These are phyloP conservation scores for Enteromius treurensis DNA, from an alignment of 2,797 vertebrate species.

Conservation along the genomic window DNA sequence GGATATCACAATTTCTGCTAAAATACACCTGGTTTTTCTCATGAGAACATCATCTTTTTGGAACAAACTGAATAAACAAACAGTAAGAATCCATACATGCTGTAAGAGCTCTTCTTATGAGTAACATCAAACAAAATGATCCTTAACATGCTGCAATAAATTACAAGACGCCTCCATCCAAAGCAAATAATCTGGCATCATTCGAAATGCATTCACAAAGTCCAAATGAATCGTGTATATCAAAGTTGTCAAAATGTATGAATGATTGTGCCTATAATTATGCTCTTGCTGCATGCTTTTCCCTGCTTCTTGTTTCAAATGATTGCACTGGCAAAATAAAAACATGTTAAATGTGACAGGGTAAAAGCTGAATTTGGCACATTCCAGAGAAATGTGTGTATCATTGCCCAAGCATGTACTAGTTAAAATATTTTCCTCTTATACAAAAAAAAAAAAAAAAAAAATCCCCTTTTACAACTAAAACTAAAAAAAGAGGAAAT, in stretches of 20 bases:
- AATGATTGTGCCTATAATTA: conserved; percentile 57
- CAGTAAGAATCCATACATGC: conserved; percentile 28
- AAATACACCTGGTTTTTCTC: conserved; percentile 9
- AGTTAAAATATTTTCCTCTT: background rate
- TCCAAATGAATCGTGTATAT: conserved; percentile 50
- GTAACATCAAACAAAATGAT: conserved; percentile 46
- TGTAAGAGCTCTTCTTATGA: conserved; percentile 21
- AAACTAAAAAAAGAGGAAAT: background rate
- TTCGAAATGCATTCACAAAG: conserved; percentile 56
- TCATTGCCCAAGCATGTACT: conserved; percentile 42
- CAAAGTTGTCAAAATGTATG: conserved; percentile 55
- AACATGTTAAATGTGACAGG: conserved; percentile 56
- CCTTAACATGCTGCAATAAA: conserved; percentile 30
- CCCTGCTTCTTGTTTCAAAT: conserved; percentile 30
- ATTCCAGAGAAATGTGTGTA: conserved; percentile 53
- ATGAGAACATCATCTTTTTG: background rate
- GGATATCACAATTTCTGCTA: background rate
- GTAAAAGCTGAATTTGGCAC: conserved; percentile 49
- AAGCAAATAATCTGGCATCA: conserved; percentile 49
- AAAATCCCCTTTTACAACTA: background rate
- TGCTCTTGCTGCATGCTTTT: conserved; percentile 31
- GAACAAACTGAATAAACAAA: background rate
- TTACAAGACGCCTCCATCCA: conserved; percentile 32
- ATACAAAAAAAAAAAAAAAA: too few species aligned
- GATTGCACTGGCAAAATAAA: conserved; percentile 56